A percentile compares a stretch with the other conserved stretches of the same genome.
phyloP scores from a whole-genome alignment of 2,797 vertebrate species.

The Nothura maculosa region DNA sequence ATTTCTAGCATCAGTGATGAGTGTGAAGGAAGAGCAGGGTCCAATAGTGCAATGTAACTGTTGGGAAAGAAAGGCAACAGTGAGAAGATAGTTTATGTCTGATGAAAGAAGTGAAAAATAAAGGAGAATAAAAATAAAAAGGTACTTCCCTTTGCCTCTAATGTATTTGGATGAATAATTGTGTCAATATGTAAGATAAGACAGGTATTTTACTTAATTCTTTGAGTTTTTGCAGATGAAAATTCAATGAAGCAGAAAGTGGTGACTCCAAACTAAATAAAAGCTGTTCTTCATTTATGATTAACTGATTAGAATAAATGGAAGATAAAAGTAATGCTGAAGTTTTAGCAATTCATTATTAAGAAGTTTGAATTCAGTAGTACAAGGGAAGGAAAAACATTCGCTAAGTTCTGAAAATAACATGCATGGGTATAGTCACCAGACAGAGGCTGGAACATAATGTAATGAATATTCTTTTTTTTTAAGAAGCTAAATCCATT shows the following conservation, averaged over 20 bases:
- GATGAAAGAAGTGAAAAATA: background rate
- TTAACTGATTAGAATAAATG: conserved; percentile 58
- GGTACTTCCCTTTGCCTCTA: background rate
- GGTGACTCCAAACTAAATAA: background rate
- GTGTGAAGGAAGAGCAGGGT: background rate
- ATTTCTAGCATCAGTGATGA: background rate
- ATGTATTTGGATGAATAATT: background rate
- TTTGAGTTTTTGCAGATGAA: conserved; percentile 40
- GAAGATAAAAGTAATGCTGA: conserved; percentile 53
- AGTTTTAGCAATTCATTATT: conserved; percentile 40
- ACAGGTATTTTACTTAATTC: conserved; percentile 41
- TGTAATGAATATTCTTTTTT: background rate
- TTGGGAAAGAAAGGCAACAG: background rate
- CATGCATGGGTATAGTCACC: background rate
- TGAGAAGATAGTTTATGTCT: background rate
- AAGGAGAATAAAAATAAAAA: background rate
- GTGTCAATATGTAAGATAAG: background rate
- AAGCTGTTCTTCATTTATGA: conserved; percentile 30
- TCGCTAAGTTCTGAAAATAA: background rate
- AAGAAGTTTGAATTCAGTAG: conserved; percentile 10
- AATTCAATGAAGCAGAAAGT: conserved; percentile 55
- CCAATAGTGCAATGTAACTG: background rate
- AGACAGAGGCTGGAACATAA: background rate
- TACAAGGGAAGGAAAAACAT: background rate
- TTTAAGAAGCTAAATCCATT: background rate